Conservation (phyloP, 2,888 invertebrate genomes). For the Megaustenia siamemsis region DNA sequence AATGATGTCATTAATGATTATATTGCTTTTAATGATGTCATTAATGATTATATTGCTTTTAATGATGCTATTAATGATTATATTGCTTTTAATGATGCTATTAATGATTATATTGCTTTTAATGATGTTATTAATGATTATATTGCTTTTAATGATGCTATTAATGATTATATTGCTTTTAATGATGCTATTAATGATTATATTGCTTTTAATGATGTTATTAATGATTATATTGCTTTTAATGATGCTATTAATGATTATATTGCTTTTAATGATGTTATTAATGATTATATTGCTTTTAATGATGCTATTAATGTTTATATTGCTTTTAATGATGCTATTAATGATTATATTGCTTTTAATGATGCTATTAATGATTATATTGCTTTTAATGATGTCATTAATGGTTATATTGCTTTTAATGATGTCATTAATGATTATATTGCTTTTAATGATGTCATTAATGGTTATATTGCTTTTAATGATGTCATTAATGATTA, state of each 20-base stretch:
- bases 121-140: too few species aligned
- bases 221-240: neutral
- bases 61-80: too few species aligned
- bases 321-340: neutral
- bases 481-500: too few species aligned
- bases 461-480: neutral
- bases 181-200: neutral
- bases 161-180: neutral
- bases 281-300: neutral
- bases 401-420: neutral
- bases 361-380: neutral
- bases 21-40: too few species aligned
- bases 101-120: too few species aligned
- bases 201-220: neutral
- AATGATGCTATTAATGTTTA: neutral
- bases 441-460: neutral
- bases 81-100: too few species aligned
- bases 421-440: neutral
- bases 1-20: neutral
- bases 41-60: too few species aligned
- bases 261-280: neutral
- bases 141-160: neutral
- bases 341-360: neutral
- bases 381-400: neutral
- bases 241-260: neutral